Base-by-base conservation (phyloP, 2,888 invertebrate genomes). In the Nemurella pictetii region DNA sequence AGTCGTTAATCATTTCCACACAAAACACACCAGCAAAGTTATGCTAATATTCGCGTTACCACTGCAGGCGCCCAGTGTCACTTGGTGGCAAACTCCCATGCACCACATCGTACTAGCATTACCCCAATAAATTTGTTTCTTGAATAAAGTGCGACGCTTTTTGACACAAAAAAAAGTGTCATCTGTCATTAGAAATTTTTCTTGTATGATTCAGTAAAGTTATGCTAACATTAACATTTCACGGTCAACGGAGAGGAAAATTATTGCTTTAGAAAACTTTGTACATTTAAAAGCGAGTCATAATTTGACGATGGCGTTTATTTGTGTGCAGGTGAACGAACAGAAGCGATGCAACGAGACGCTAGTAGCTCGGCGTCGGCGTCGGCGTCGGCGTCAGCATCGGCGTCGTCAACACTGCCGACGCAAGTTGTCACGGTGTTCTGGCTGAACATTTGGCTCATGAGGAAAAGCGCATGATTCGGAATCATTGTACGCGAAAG, bases 281-380 rank as follows among this genome's bases (percentile, higher is more conserved):
- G n/a, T n/a, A n/a, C n/a, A n/a, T n/a, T 28, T 12, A 80, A 35
- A 80, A 32, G 28, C 28, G 25, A 15, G 28, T 77, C 29, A 0
- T 9, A 27, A 36, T 36, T 28, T 74, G 20, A 20, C 30, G 25
- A 81, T 0, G 26, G 73, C 86, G 85, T 87, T 88, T 90, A 90
- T 89, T 86, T 88, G 88, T 87, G 91, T 91, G 55, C 89, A 92
- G 92, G 90, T 83, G 92, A 92, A 88, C 91, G 91, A 86, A 91
- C 91, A 88, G 94, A 94, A 89, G 93, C 93, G 85, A 94, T 94
- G 94, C 94, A 94, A 90, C 92, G 94, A 87, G 94, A 94, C 89
- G 89, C 89, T 81, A 86, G 35, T 80, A 86, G 82, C 26, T 55
- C 36, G 7, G 26, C 72, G 5, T 82, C 82, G 28, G 28, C 82